Evolutionary conservation across 2,113 vertebrate species (phyloP).

Genomic region (Cephalopterus ornatus): DNA sequence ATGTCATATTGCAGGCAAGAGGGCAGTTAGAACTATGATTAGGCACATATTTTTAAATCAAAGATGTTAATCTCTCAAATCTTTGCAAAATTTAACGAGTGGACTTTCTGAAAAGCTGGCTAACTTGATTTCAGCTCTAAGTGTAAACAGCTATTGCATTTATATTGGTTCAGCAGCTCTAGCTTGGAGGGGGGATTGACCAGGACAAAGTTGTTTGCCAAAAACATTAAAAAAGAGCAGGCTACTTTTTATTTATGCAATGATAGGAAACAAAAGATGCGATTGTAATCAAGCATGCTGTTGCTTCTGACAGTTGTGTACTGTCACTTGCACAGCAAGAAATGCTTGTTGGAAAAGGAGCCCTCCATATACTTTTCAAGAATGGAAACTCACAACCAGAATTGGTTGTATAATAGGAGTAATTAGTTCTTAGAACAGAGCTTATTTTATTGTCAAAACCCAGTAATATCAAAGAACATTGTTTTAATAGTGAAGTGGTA

Average conservation of each 20-base stretch:
- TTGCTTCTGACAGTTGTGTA: background rate
- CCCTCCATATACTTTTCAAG: background rate
- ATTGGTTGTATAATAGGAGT: background rate
- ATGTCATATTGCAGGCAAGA: background rate
- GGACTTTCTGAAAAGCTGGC: background rate
- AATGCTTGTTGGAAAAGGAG: background rate
- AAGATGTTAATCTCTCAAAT: background rate
- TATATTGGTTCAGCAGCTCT: background rate
- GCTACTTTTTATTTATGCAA: background rate
- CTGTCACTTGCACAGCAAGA: background rate
- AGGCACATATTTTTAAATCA: background rate
- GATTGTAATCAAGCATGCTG: background rate
- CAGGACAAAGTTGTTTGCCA: background rate
- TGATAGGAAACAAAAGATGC: background rate
- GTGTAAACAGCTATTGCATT: background rate
- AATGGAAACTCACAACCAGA: background rate
- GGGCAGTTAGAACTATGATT: background rate
- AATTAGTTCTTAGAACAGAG: background rate
- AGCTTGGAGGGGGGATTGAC: background rate
- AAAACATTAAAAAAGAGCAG: background rate
- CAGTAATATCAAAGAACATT: background rate
- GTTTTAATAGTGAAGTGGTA: background rate
- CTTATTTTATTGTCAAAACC: background rate
- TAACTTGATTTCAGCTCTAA: background rate
- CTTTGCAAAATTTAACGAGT: background rate